Evolutionary conservation across 2,888 invertebrate genomes (phyloP).

Genomic region (Automeris io): DNA sequence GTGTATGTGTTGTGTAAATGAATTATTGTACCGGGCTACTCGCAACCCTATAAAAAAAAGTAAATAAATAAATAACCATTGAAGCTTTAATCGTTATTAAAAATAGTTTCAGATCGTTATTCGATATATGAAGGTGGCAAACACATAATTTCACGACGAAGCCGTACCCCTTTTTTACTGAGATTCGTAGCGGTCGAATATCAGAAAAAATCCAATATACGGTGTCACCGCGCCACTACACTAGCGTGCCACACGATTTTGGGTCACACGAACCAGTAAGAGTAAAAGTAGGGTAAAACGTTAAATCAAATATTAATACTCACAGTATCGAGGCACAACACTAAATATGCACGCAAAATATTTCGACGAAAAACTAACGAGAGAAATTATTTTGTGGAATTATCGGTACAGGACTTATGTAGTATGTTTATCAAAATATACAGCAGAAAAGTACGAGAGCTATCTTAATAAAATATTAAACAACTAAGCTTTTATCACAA

Average conservation of each 20-base stretch:
- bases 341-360: neutral
- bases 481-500: no score
- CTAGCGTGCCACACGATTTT: slow-evolving; percentile 59
- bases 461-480: no score
- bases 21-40: no score
- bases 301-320: slow-evolving; percentile 33
- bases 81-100: no score
- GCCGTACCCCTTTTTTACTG: slow-evolving; percentile 41
- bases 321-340: neutral
- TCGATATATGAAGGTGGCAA: slow-evolving; percentile 23
- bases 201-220: slow-evolving; percentile 49
- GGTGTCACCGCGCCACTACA: slow-evolving; percentile 29
- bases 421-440: no score
- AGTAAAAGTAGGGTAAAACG: slow-evolving; percentile 27
- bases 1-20: no score
- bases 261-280: slow-evolving; percentile 55
- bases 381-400: neutral
- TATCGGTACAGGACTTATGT: neutral
- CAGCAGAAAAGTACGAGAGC: no score
- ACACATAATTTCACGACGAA: slow-evolving; percentile 34
- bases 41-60: no score
- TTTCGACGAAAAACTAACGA: neutral
- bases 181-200: slow-evolving; percentile 35
- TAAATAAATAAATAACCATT: no score
- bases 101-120: no score